Evolutionary conservation across 2,888 invertebrate species (phyloP).

Genomic region (Amphipoea lucens): DNA sequence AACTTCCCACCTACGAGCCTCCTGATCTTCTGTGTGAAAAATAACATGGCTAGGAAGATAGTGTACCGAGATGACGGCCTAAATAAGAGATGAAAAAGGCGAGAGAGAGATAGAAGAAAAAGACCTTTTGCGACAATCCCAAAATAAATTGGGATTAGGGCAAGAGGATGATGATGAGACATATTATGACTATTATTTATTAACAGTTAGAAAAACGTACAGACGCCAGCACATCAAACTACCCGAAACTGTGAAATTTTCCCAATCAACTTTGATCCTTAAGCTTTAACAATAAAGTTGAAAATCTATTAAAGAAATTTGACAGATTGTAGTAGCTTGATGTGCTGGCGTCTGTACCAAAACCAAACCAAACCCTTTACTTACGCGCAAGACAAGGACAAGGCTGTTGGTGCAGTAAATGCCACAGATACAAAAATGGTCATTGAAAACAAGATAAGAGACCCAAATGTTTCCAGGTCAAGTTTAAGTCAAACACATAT

Average conservation of each 20-base stretch:
- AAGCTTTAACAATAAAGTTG: too few relatives aligned
- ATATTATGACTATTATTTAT: not conserved
- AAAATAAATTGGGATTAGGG: not conserved
- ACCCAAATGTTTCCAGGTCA: constrained; percentile 48
- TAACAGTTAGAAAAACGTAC: not conserved
- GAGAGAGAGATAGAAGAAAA: not conserved
- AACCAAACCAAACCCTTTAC: not conserved
- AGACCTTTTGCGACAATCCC: not conserved
- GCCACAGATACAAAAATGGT: constrained; percentile 23
- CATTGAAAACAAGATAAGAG: constrained; percentile 39
- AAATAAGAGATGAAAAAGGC: not conserved
- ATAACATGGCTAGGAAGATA: not conserved
- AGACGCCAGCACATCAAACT: too few relatives aligned
- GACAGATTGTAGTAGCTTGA: too few relatives aligned
- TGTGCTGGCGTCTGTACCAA: not conserved
- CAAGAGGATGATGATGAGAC: not conserved
- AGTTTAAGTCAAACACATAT: constrained; percentile 41
- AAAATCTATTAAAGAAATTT: too few relatives aligned
- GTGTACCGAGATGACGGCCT: not conserved
- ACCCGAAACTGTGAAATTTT: too few relatives aligned
- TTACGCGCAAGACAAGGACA: constrained; percentile 2
- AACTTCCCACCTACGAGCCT: not conserved
- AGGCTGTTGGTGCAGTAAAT: constrained; percentile 24
- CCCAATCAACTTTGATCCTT: too few relatives aligned
- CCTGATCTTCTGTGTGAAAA: too few relatives aligned